Conservation (phyloP, 2,888 invertebrate species). For the Mythimna albipuncta region DNA sequence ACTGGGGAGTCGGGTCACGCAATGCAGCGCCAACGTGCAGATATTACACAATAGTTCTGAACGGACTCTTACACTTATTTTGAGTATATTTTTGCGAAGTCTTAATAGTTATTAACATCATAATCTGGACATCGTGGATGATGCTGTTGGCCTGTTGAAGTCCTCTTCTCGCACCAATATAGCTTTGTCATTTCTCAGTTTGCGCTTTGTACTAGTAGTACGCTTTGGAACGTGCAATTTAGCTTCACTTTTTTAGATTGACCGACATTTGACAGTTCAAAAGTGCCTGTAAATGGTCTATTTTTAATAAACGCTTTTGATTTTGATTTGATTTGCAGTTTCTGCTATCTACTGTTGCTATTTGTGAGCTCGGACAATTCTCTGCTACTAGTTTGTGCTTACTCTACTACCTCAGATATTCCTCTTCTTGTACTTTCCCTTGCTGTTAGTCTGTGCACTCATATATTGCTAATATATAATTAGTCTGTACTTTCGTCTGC, state of each 20-base stretch:
- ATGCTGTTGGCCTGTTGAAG: background rate
- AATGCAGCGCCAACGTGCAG: slow-evolving; percentile 74
- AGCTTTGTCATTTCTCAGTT: too few relatives aligned
- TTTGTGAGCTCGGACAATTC: too few relatives aligned
- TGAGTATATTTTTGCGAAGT: slow-evolving; percentile 3
- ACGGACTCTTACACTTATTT: slow-evolving; percentile 13
- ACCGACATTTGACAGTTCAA: too few relatives aligned
- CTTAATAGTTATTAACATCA: background rate
- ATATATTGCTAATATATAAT: background rate
- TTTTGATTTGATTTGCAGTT: too few relatives aligned
- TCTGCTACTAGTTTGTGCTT: background rate
- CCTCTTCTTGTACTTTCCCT: background rate
- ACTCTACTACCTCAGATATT: too few relatives aligned
- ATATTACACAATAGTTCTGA: slow-evolving; percentile 69
- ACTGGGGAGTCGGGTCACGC: slow-evolving; percentile 82
- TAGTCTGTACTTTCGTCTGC: background rate
- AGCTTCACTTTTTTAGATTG: too few relatives aligned
- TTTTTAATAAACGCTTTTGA: too few relatives aligned
- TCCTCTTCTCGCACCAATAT: background rate
- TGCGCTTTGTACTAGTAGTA: too few relatives aligned
- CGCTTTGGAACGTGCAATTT: too few relatives aligned
- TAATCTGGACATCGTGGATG: background rate
- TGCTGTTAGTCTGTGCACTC: background rate
- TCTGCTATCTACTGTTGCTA: too few relatives aligned
- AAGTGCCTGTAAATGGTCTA: too few relatives aligned